These are phyloP conservation scores for Amphimallon solstitiale DNA, from an alignment of 2,888 invertebrate species.

Conservation along the genomic window DNA sequence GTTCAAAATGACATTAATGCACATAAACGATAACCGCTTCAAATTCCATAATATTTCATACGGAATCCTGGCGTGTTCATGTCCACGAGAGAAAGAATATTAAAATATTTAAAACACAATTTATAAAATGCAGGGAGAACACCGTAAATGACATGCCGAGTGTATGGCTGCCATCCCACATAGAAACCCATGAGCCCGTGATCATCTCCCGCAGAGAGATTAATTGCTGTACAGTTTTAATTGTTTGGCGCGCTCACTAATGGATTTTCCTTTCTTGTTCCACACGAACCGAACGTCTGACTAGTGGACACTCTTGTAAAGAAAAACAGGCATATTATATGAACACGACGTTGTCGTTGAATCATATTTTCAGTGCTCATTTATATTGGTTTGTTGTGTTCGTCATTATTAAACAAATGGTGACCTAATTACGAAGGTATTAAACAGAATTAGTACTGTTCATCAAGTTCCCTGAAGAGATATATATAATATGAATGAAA, in stretches of 20 bases:
- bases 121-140: constrained; percentile 21
- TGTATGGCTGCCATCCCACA: constrained; percentile 20
- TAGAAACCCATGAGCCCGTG: constrained; percentile 17
- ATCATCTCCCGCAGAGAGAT: constrained; percentile 50
- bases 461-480: too few species aligned
- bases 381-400: neutral
- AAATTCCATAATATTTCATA: too few species aligned
- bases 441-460: too few species aligned
- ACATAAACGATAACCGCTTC: too few species aligned
- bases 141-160: constrained; percentile 26
- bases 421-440: too few species aligned
- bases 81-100: neutral
- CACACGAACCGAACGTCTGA: constrained; percentile 3
- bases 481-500: too few species aligned
- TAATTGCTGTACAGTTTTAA: constrained; percentile 52
- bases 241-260: constrained; percentile 52
- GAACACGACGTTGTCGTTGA: neutral
- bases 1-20: too few species aligned
- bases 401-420: too few species aligned
- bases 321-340: constrained; percentile 7
- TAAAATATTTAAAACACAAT: constrained; percentile 25
- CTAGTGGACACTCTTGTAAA: constrained; percentile 4
- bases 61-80: neutral
- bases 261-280: constrained; percentile 45
- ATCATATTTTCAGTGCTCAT: constrained; percentile 7